phyloP scores from a whole-genome alignment of 1,140 invertebrate species.

The Popillia japonica region DNA sequence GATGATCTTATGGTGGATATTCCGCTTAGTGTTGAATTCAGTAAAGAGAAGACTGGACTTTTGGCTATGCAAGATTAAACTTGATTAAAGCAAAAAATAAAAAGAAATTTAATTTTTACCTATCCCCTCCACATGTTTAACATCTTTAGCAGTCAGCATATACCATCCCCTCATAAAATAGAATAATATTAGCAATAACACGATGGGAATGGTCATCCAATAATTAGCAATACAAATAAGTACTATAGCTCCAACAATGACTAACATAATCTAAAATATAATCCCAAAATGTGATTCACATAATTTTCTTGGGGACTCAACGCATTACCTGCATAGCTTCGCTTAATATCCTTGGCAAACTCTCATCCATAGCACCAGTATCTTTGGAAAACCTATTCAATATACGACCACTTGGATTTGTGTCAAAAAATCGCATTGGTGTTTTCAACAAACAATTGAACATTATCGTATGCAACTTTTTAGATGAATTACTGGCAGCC shows the following conservation, averaged over 20 bases:
- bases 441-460: constrained; percentile 62
- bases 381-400: constrained; percentile 66
- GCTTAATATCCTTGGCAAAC: constrained; percentile 53
- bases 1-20: constrained; percentile 90
- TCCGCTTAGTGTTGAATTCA: constrained; percentile 90
- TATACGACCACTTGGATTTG: constrained; percentile 76
- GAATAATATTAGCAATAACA: constrained; percentile 76
- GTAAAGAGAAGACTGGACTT: constrained; percentile 86
- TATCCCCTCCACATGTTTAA: constrained; percentile 64
- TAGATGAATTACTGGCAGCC: constrained; percentile 71
- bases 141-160: constrained; percentile 67
- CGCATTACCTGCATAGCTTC: constrained; percentile 71
- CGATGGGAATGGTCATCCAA: constrained; percentile 75
- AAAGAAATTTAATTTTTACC: constrained; percentile 49
- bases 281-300: constrained; percentile 66
- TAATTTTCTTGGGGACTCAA: constrained; percentile 54
- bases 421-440: constrained; percentile 80
- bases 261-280: constrained; percentile 74
- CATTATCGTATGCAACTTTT: constrained; percentile 81
- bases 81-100: background rate
- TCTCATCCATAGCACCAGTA: constrained; percentile 30
- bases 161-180: constrained; percentile 66
- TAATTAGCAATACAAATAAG: constrained; percentile 78
- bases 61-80: constrained; percentile 64
- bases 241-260: constrained; percentile 64